Conservation (phyloP, 2,113 vertebrate genomes). For the Ptychochromis oligacanthus region DNA sequence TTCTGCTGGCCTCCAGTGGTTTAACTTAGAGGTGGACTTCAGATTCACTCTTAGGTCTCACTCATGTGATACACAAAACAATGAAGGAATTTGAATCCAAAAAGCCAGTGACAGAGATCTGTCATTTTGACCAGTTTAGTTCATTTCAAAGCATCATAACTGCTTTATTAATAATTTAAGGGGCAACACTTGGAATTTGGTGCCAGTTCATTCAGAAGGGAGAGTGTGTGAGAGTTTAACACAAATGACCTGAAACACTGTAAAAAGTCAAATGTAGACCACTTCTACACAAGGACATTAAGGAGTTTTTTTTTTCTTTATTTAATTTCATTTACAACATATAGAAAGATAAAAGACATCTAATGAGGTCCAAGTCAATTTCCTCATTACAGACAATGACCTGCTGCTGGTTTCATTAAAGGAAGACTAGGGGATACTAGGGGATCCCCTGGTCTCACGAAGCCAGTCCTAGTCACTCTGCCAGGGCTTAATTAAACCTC, state of each 20-base stretch:
- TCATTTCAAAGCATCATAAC: conserved; percentile 20
- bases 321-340: background rate
- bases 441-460: conserved; percentile 35
- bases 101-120: background rate
- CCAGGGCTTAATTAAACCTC: conserved; percentile 61
- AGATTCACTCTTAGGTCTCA: background rate
- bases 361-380: conserved; percentile 58
- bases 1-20: background rate
- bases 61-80: background rate
- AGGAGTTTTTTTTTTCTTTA: background rate
- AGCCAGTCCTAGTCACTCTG: conserved; percentile 15
- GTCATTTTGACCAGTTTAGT: conserved; percentile 17
- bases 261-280: background rate
- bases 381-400: conserved; percentile 60
- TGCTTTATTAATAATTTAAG: conserved; percentile 16
- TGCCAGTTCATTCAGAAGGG: background rate
- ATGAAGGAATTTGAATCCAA: background rate
- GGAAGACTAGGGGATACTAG: conserved; percentile 37
- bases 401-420: conserved; percentile 64
- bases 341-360: conserved; percentile 33
- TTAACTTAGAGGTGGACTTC: background rate
- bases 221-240: background rate
- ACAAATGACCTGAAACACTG: background rate
- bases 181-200: background rate
- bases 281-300: background rate